Conservation (phyloP, 2,888 invertebrate species). For the Agonopterix subpropinquella region DNA sequence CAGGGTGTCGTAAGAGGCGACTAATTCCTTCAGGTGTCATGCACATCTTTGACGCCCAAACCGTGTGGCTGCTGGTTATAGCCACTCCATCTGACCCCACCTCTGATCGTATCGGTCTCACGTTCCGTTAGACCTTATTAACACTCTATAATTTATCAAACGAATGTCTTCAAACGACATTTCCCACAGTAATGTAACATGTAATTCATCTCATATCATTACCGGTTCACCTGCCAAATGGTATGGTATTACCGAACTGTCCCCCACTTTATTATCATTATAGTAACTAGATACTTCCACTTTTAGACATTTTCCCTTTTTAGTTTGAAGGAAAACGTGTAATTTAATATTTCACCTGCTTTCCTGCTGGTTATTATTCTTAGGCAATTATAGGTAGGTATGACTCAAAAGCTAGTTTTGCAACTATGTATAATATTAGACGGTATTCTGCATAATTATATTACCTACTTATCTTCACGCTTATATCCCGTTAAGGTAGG, state of each 20-base stretch:
- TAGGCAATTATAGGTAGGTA: too few species aligned
- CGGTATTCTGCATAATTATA: too few species aligned
- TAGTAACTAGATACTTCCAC: not conserved
- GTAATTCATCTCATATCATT: constrained; percentile 12
- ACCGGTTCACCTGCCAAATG: constrained; percentile 21
- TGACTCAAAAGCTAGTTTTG: not conserved
- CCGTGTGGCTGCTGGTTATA: too few species aligned
- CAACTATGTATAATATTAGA: too few species aligned
- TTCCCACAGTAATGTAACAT: not conserved
- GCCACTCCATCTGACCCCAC: too few species aligned
- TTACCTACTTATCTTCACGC: too few species aligned
- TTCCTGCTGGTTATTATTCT: not conserved
- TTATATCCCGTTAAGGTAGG: too few species aligned
- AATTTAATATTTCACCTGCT: not conserved
- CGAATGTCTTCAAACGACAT: not conserved
- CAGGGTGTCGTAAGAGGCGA: too few species aligned
- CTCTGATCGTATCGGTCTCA: too few species aligned
- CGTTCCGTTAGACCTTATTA: not conserved
- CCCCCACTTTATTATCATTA: constrained; percentile 10
- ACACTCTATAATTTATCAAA: not conserved
- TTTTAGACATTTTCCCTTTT: not conserved
- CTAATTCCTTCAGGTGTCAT: too few species aligned
- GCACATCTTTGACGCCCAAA: too few species aligned
- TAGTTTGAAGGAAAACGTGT: too few species aligned
- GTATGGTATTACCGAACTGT: constrained; percentile 19